Evolutionary conservation across 2,113 vertebrate genomes (phyloP).

Genomic region (Corvus hawaiiensis): DNA sequence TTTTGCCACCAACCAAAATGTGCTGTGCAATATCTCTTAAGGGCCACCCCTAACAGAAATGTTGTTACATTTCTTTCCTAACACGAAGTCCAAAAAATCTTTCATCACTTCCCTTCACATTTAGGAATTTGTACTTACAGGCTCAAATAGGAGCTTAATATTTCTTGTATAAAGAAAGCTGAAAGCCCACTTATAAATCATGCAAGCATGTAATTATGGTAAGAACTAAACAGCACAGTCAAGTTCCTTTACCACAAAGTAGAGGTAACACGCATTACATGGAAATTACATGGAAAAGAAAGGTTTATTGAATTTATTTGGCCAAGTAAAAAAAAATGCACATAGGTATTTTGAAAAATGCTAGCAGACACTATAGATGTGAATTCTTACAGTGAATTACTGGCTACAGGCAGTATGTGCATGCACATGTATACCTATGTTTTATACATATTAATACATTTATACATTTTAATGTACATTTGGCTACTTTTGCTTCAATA

Average conservation of each 20-base stretch:
- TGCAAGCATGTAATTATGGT: not conserved
- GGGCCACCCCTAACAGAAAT: not conserved
- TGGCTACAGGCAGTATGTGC: not conserved
- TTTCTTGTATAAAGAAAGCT: not conserved
- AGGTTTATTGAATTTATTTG: not conserved
- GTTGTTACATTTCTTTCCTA: not conserved
- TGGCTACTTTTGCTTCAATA: not conserved
- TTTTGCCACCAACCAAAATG: not conserved
- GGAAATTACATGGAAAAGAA: not conserved
- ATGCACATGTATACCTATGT: rapidly evolving
- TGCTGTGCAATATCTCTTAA: not conserved
- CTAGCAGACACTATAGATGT: not conserved
- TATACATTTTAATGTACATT: not conserved
- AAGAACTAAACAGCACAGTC: not conserved
- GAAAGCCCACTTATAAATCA: not conserved
- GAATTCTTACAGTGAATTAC: not conserved
- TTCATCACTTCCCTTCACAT: not conserved
- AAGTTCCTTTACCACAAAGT: not conserved
- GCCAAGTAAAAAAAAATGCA: not conserved
- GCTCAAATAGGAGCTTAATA: not conserved
- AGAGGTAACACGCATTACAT: not conserved
- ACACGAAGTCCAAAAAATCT: not conserved
- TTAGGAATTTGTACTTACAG: not conserved
- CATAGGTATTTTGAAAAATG: not conserved
- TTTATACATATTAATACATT: not conserved